Base-by-base conservation (phyloP, 2,113 vertebrate species). In the Sardina pilchardus region DNA sequence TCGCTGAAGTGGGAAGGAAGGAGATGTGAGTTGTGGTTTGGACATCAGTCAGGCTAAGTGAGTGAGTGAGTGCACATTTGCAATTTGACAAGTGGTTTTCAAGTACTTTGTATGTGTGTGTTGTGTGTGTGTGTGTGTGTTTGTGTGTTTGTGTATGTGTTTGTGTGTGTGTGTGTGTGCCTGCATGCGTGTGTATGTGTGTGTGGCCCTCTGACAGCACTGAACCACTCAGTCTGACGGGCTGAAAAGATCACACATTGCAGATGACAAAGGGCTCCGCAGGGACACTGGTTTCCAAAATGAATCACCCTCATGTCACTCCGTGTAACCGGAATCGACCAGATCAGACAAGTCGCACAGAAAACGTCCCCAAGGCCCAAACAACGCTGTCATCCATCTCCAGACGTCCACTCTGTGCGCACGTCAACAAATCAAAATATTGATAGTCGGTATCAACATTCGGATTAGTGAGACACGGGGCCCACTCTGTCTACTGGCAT, bases 201-300 rank as follows among this genome's bases (percentile, higher is more conserved):
- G 63, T 45, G 83, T 80, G 84, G n/a, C n/a, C n/a, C n/a, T 21
- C 24, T 81, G 44, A 83, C 63, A 59, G 83, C 63, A 85, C 50
- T 44, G 42, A 19, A 50, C 48, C 2, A 50, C 16, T 16, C 48
- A 16, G 12, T 50, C 44, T 3, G 12, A 14, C 16, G 48, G 0
- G 1, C 2, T 14, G 16, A 19, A 59, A 21, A 59, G 53, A 59
- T 24, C 53, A 59, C 21, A 59, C 21, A 24, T 1, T 4, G 50
- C 50, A 53, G 50, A 24, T 59, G 53, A 59, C 19, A 24, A 59
- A 59, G 21, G 19, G 53, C 19, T 59, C 53, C 53, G 24, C 53
- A 59, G 53, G 21, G 53, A 59, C 53, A 21, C 6, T 24, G 19
- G 19, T 24, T 53, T 59, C 53, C 53, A 24, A 59, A 0, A 21